Conservation (phyloP, 2,113 vertebrate species). For the Bos indicus region DNA sequence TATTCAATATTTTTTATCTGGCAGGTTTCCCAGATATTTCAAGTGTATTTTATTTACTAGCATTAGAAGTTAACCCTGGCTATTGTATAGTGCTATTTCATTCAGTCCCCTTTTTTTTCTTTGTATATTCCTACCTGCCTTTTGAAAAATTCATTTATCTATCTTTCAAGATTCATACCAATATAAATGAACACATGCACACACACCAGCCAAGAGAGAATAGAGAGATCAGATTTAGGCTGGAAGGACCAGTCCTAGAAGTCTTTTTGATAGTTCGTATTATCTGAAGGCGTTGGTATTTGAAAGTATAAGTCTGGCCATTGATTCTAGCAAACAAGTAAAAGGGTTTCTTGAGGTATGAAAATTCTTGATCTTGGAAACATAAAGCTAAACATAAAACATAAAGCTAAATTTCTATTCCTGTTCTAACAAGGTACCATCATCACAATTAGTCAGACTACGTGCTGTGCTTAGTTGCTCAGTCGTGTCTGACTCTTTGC, state of each 20-base stretch:
- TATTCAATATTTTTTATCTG: conserved; percentile 22
- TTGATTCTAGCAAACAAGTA: background rate
- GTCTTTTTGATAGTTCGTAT: background rate
- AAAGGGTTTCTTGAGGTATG: background rate
- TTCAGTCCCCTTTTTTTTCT: background rate
- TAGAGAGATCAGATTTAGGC: background rate
- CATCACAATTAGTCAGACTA: background rate
- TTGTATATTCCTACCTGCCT: background rate
- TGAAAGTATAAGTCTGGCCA: background rate
- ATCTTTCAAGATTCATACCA: background rate
- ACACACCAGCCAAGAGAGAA: background rate
- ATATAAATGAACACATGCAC: background rate
- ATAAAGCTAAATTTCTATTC: background rate
- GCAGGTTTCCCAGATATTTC: conserved; percentile 39
- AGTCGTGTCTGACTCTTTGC: background rate
- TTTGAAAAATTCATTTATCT: conserved; percentile 20
- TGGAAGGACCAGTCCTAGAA: background rate
- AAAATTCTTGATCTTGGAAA: background rate
- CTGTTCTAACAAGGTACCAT: background rate
- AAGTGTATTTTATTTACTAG: conserved; percentile 41
- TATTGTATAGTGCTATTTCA: background rate
- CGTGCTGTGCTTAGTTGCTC: background rate
- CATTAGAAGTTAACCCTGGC: background rate
- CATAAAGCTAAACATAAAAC: background rate
- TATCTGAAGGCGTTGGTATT: background rate